Percentiles rank a stretch among this genome's conserved stretches.
Conservation (phyloP, 2,888 invertebrate genomes). For the Arrhopalites spinosus region DNA sequence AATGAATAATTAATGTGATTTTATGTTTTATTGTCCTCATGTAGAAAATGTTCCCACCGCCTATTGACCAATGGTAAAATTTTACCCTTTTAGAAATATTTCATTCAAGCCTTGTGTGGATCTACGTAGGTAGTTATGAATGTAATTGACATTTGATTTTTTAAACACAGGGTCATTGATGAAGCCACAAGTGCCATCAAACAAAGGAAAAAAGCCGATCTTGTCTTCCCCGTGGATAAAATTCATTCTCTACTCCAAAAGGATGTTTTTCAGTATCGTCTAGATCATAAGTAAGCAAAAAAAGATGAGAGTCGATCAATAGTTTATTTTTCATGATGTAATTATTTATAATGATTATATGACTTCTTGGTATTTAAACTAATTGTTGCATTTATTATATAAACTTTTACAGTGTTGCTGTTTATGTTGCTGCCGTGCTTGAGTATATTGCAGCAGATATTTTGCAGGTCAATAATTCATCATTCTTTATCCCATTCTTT, state of each 20-base stretch:
- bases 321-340: no score
- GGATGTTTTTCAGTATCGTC: slow-evolving; percentile 85
- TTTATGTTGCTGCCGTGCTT: slow-evolving; percentile 89
- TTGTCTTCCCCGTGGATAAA: slow-evolving; percentile 83
- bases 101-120: no score
- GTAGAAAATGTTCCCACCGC: slow-evolving; percentile 89
- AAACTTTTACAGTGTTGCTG: no score
- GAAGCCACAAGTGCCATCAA: slow-evolving; percentile 86
- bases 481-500: background rate
- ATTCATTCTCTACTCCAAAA: slow-evolving; percentile 86
- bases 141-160: no score
- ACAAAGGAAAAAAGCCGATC: slow-evolving; percentile 69
- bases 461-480: slow-evolving; percentile 68
- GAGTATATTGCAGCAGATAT: slow-evolving; percentile 96
- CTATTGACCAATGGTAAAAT: slow-evolving; percentile 92
- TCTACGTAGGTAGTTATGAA: no score
- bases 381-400: slow-evolving; percentile 58
- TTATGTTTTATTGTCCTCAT: slow-evolving; percentile 76
- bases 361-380: no score
- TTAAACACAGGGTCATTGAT: slow-evolving; percentile 84
- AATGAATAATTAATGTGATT: no score
- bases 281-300: no score
- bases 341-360: no score
- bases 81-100: no score
- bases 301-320: no score